Base-by-base conservation (phyloP, 1,140 invertebrate species). In the Panagrolaimus sp. region DNA sequence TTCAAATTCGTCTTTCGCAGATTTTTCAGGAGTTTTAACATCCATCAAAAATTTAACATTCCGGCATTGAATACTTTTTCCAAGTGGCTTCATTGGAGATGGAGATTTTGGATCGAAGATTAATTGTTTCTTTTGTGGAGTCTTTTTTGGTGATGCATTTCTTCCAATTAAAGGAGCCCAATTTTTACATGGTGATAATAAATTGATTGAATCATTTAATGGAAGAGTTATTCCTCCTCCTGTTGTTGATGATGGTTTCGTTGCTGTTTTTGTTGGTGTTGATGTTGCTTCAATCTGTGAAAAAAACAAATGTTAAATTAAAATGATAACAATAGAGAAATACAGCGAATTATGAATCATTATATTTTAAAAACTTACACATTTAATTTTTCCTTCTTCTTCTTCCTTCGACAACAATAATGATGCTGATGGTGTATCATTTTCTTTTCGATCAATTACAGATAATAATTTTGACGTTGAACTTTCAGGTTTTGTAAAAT, bases 41-140 rank as follows among this genome's bases (percentile, higher is more conserved):
- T 21, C n/a, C 15, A 58, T 21, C 10, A 58, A 28, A n/a, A 26
- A 12, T 12, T 58, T 21, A 28, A 58, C 10, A n/a, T 28, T 21
- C 8, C 52, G 52, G 17, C 52, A 58, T n/a, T 12, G 14, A 24
- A 38, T 38, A 38, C 32, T 38, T 4, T 38, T 38, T 38, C 32
- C 32, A 38, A 58, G 15, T 21, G 52, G 21, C 52, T 58, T 58
- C 14, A 12, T 14, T 21, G 52, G 52, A 5, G 52, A 58, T 24
- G 52, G 52, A 4, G 52, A 26, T 12, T 17, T 26, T 26, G 26
- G 52, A 17, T 21, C 21, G 28, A 28, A 21, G 1, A 2, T n/a
- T 2, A 28, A 28, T n/a, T n/a, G 52, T 28, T 58, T 58, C 52
- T 58, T 58, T 58, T 58, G 52, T n/a, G 52, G 52, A 21, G 52